Conservation (phyloP, 2,797 vertebrate species). For the Orientallactaga sibirica region DNA sequence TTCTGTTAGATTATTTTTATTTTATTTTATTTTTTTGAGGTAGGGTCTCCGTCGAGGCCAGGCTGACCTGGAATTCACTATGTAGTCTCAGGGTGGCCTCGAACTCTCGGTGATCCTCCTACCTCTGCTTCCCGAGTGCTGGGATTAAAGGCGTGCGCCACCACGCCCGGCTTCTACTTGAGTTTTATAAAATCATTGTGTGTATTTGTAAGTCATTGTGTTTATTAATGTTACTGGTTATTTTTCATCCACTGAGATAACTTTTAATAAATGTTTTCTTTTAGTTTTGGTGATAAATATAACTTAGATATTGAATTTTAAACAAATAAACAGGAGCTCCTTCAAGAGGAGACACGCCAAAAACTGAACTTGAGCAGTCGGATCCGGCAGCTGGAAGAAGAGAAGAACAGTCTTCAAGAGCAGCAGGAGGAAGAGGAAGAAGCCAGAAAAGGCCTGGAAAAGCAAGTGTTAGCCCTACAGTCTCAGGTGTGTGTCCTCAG, state of each 20-base stretch:
- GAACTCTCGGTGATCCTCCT: no score
- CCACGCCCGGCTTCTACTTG: no score
- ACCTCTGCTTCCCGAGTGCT: no score
- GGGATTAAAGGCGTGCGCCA: no score
- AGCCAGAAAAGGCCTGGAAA: slow-evolving; percentile 95
- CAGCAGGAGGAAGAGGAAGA: slow-evolving; percentile 99
- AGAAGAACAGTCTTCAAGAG: slow-evolving; percentile 95
- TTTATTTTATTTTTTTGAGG: no score
- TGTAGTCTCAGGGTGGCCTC: no score
- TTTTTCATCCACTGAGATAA: neutral
- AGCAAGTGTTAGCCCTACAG: slow-evolving; percentile 94
- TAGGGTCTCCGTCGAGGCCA: no score
- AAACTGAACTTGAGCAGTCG: slow-evolving; percentile 97
- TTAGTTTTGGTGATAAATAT: neutral
- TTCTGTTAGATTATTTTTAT: neutral
- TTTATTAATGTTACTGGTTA: neutral
- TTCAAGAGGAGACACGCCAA: slow-evolving; percentile 98
- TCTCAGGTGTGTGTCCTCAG: slow-evolving; percentile 90
- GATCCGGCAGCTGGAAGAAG: slow-evolving; percentile 97
- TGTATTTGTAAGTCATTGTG: neutral
- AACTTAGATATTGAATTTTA: neutral
- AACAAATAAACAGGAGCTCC: slow-evolving; percentile 91
- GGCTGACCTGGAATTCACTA: no score
- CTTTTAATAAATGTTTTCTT: neutral
- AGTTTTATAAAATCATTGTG: neutral